phyloP scores from a whole-genome alignment of 1,140 invertebrate species.

The Drosophila willistoni region DNA sequence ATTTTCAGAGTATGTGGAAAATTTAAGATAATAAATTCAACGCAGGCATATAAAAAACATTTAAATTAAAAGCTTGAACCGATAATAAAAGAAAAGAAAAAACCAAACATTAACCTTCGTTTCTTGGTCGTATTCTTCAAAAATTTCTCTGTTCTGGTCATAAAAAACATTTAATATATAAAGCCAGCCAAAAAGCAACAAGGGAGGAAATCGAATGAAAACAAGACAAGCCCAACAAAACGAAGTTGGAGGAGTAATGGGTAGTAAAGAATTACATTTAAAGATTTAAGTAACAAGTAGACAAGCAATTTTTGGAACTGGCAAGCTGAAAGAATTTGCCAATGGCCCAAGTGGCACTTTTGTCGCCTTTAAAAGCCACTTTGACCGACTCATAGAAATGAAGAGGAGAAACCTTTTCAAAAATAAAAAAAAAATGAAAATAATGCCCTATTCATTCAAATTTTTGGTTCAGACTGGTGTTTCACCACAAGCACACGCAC shows the following conservation, averaged over 20 bases:
- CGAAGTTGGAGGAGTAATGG: neutral
- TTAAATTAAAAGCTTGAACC: slow-evolving; percentile 76
- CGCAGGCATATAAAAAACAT: slow-evolving; percentile 57
- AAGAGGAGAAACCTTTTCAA: slow-evolving; percentile 40
- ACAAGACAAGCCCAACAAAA: neutral
- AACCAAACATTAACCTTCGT: slow-evolving; percentile 42
- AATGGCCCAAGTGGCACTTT: slow-evolving; percentile 69
- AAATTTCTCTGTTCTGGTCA: slow-evolving; percentile 55
- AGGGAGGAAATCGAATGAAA: slow-evolving; percentile 31
- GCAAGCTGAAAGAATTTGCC: slow-evolving; percentile 30
- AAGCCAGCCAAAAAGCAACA: slow-evolving; percentile 51
- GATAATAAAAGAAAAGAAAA: slow-evolving; percentile 69
- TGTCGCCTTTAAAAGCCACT: slow-evolving; percentile 76
- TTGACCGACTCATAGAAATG: slow-evolving; percentile 45
- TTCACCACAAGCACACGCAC: neutral
- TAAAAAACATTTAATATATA: slow-evolving; percentile 80
- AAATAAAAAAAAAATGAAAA: neutral
- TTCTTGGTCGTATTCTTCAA: slow-evolving; percentile 38
- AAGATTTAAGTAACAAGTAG: slow-evolving; percentile 71
- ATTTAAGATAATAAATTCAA: slow-evolving; percentile 10
- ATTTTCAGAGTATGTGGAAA: neutral
- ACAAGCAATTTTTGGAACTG: slow-evolving; percentile 66
- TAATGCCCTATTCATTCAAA: slow-evolving; percentile 19
- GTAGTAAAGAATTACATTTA: slow-evolving; percentile 57
- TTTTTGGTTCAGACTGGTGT: neutral